Evolutionary conservation across 2,113 vertebrate genomes (phyloP).

Genomic region (Lonchura striata): DNA sequence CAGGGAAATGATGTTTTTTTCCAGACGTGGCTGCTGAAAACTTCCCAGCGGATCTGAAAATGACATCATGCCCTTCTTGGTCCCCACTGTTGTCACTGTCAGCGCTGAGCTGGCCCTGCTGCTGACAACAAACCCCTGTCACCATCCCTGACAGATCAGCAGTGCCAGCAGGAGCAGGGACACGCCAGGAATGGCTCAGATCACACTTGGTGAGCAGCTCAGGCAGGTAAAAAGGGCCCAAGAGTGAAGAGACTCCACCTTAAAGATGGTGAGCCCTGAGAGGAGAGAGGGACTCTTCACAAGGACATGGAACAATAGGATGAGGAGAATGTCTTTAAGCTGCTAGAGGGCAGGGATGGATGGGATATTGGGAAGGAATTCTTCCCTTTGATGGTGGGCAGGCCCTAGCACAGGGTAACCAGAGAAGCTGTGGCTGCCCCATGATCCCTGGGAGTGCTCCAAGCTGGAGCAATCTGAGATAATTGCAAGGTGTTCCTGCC

Average conservation of each 20-base stretch:
- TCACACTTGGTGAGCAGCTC: neutral
- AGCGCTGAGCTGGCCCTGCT: neutral
- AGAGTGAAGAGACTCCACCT: neutral
- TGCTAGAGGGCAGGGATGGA: neutral
- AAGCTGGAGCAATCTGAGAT: neutral
- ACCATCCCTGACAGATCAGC: neutral
- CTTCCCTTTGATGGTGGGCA: neutral
- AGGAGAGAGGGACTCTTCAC: neutral
- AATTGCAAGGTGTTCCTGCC: neutral
- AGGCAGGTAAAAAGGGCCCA: neutral
- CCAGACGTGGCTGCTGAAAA: neutral
- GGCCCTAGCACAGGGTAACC: neutral
- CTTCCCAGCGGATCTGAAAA: neutral
- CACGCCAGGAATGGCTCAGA: neutral
- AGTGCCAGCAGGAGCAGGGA: neutral
- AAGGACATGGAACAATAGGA: neutral
- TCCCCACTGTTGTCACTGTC: neutral
- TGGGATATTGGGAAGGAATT: neutral
- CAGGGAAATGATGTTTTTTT: constrained; percentile 9
- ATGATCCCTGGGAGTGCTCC: neutral
- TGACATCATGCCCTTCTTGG: constrained; percentile 2
- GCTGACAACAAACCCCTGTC: neutral
- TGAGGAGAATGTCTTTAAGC: accelerated
- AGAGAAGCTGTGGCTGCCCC: neutral
- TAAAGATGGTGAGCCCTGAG: neutral